Evolutionary conservation across 2,888 invertebrate species (phyloP), one percentile per base, ranked within the genome.

Genomic region (Diplazon laetatorius): DNA sequence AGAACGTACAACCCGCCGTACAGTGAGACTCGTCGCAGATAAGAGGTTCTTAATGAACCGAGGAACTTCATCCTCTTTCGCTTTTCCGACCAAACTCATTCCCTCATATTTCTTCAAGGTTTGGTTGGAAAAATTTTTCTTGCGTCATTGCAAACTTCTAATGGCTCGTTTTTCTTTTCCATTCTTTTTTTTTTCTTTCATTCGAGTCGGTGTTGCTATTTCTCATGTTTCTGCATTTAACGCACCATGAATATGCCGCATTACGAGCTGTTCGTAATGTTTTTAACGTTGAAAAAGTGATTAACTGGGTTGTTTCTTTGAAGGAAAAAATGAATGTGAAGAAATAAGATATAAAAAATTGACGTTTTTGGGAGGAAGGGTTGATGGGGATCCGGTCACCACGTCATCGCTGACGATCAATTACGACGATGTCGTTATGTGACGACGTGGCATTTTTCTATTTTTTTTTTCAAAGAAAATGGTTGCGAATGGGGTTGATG

Each of bases 41-140:
- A 78, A 78, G 78, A 78, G 73, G 69, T 69, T 78, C 69, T 73
- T 78, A 78, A 78, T 78, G 78, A 78, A 74, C 78, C 78, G 78
- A 74, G 65, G n/a, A 78, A 59, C 63, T 73, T 60, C 44, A 69
- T 70, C 73, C 65, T 63, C 55, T 73, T 69, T 77, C 42, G 50
- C 63, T 69, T 63, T 69, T 37, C 60, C 30, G 30, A 60, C 12
- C 60, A 60, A 18, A 10, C 35, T 65, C 39, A 39, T 4, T 46
- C 35, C 20, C 71, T 71, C 57, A 42, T 50, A 42, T 52, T 70
- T 65, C 57, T 42, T 20, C 52, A 14, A 18, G n/a, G 0, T 14
- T n/a, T 14, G 10, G 10, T 5, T 18, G 37, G 35, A 65, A 52
- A 66, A 78, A 30, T 5, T 30, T 75, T 75, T 65, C 39, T 75